Conservation (phyloP, 2,113 vertebrate genomes). For the Felis chaus region DNA sequence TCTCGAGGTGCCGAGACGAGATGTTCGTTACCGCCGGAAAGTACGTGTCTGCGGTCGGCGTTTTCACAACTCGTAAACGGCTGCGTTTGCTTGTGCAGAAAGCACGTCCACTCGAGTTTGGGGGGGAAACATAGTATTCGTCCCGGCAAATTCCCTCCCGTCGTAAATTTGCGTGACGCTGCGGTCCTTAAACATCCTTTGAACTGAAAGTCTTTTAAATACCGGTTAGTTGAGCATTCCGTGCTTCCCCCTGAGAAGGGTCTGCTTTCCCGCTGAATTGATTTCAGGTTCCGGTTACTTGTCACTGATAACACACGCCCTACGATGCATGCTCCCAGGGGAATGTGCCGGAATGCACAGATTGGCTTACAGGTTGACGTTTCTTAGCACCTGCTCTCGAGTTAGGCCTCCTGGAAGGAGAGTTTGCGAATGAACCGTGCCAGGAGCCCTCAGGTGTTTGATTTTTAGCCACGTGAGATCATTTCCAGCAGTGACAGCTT, state of each 20-base stretch:
- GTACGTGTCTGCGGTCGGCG: slow-evolving; percentile 79
- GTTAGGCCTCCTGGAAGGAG: neutral
- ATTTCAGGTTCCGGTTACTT: neutral
- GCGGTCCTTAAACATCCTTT: neutral
- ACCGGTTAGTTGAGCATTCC: neutral
- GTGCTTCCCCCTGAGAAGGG: neutral
- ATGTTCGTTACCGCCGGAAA: slow-evolving; percentile 91
- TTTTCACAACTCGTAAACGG: neutral
- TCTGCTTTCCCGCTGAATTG: neutral
- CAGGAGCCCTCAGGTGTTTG: neutral
- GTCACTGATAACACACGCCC: neutral
- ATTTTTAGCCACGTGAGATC: neutral
- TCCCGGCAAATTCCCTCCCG: neutral
- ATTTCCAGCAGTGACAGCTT: neutral
- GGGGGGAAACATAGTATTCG: neutral
- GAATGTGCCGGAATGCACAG: neutral
- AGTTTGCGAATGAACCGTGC: neutral
- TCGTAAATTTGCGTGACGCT: neutral
- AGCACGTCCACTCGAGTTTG: neutral
- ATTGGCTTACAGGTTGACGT: neutral
- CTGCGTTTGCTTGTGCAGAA: neutral
- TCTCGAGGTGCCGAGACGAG: slow-evolving; percentile 86
- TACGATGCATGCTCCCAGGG: neutral
- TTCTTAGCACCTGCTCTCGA: slow-evolving; percentile 5
- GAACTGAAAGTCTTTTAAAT: neutral